A percentile compares a stretch with the other conserved stretches of the same genome.
phyloP scores from a whole-genome alignment of 2,797 vertebrate species.

The Anolis apletophallus region DNA sequence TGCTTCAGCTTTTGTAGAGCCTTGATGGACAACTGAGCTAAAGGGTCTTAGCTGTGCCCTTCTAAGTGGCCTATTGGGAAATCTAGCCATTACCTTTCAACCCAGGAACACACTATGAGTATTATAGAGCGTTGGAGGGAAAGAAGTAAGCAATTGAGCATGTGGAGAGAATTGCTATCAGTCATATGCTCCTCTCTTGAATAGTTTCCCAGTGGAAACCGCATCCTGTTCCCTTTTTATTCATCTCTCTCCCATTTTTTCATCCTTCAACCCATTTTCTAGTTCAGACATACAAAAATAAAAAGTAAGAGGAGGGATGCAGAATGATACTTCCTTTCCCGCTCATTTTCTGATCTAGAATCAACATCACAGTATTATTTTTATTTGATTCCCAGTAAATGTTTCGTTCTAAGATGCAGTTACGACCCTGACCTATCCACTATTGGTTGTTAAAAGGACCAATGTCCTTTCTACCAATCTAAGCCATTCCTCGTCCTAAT shows the following conservation, averaged over 20 bases:
- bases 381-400: background rate
- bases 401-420: background rate
- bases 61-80: background rate
- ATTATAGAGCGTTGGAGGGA: too few species aligned
- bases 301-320: background rate
- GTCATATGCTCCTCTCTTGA: background rate
- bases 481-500: background rate
- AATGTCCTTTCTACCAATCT: background rate
- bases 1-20: slow-evolving; percentile 45
- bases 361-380: background rate
- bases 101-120: background rate
- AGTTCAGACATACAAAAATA: background rate
- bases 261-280: background rate
- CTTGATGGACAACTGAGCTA: background rate
- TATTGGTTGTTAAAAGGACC: background rate
- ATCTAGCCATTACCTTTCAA: background rate
- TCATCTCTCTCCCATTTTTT: too few species aligned
- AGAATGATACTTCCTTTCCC: background rate
- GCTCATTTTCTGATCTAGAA: background rate
- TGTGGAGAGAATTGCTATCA: background rate
- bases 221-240: background rate
- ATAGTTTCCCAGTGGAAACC: background rate
- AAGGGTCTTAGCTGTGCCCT: background rate
- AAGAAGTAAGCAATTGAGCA: background rate
- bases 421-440: background rate